Conservation (phyloP, 53 echinoderm and acorn worm genomes). For the Hippasteria phrygiana region DNA sequence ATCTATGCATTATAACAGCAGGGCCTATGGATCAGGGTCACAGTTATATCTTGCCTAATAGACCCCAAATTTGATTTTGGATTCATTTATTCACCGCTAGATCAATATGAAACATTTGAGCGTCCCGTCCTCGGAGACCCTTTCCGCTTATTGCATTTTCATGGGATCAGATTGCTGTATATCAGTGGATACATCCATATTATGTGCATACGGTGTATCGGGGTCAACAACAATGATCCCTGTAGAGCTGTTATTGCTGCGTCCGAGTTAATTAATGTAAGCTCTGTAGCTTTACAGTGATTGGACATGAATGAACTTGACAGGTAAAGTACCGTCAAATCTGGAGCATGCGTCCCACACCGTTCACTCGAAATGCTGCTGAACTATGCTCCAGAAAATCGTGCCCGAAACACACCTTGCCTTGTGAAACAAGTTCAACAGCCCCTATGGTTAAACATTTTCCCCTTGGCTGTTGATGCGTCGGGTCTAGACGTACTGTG, state of each 20-base stretch:
- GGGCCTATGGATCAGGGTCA: too few relatives aligned
- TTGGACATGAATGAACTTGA: slow-evolving; percentile 3
- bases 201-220: not conserved
- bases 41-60: slow-evolving; percentile 5
- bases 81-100: slow-evolving; percentile 12
- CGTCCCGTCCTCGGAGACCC: too few relatives aligned
- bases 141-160: not conserved
- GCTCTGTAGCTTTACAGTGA: not conserved
- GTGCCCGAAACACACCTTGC: slow-evolving; percentile 21
- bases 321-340: slow-evolving; percentile 25
- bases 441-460: not conserved
- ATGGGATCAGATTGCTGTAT: not conserved
- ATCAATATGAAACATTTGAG: not conserved
- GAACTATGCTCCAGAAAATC: not conserved
- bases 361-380: not conserved
- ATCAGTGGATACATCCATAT: not conserved
- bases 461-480: not conserved
- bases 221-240: not conserved
- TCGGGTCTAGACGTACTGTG: not conserved
- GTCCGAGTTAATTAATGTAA: not conserved
- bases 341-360: not conserved
- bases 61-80: not conserved
- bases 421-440: not conserved
- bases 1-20: not conserved
- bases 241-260: not conserved